A percentile compares a stretch with the other conserved stretches of the same genome.
Conservation (phyloP, 2,797 vertebrate genomes). For the Gymnothorax reevesii region DNA sequence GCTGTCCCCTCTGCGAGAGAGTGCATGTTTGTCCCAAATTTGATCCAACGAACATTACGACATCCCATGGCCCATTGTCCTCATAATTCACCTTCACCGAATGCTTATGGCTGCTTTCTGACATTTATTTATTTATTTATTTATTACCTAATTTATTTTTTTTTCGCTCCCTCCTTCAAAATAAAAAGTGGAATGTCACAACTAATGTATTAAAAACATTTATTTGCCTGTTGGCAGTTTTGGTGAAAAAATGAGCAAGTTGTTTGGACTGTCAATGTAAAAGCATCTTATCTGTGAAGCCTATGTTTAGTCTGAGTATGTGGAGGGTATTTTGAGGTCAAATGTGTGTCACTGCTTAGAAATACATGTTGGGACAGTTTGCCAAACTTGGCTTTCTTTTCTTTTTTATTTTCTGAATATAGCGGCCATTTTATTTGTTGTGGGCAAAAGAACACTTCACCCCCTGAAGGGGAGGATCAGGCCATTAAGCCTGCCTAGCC, state of each 20-base stretch:
- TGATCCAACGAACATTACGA: not conserved
- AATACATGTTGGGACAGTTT: not conserved
- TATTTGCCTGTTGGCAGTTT: not conserved
- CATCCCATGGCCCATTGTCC: constrained; percentile 1
- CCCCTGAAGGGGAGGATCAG: not conserved
- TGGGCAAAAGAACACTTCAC: not conserved
- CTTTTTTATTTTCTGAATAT: not conserved
- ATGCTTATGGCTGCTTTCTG: constrained; percentile 14
- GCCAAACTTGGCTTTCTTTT: not conserved
- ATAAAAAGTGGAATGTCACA: constrained; percentile 5
- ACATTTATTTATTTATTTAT: constrained; percentile 4
- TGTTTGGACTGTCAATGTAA: not conserved
- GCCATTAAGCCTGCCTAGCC: not conserved
- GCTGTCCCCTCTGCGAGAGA: not conserved
- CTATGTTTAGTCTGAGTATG: not conserved
- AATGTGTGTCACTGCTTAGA: not conserved
- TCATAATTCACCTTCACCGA: constrained; percentile 5
- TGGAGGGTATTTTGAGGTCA: not conserved
- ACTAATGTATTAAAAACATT: not conserved
- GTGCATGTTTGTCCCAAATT: constrained; percentile 21
- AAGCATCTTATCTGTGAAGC: not conserved
- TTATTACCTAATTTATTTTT: constrained; percentile 16
- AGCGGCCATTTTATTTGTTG: constrained; percentile 5
- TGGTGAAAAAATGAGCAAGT: not conserved
- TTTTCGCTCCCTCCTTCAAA: constrained; percentile 6